Evolutionary conservation across 2,888 invertebrate genomes (phyloP).

Genomic region (Hecatera dysodea): DNA sequence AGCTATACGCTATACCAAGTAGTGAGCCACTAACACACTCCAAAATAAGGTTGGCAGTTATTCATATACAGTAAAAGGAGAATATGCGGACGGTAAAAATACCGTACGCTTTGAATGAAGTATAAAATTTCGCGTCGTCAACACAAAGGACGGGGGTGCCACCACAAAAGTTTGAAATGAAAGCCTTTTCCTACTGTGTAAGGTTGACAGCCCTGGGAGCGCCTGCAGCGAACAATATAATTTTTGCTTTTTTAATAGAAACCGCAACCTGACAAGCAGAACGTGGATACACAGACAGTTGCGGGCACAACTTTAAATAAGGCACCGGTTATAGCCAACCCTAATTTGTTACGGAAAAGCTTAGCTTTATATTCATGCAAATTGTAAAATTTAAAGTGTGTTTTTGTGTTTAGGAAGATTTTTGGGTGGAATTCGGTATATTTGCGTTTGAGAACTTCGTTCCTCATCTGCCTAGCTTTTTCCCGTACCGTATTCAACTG

Average conservation of each 20-base stretch:
- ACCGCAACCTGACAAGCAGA: slow-evolving; percentile 70
- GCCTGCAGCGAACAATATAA: slow-evolving; percentile 73
- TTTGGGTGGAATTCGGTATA: slow-evolving; percentile 12
- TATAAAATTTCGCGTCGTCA: slow-evolving; percentile 72
- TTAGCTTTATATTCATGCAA: slow-evolving; percentile 53
- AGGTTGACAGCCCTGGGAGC: slow-evolving; percentile 72
- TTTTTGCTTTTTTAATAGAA: slow-evolving; percentile 77
- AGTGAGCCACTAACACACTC: slow-evolving; percentile 61
- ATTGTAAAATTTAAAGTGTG: slow-evolving; percentile 51
- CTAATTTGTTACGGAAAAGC: slow-evolving; percentile 64
- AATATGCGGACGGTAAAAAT: slow-evolving; percentile 64
- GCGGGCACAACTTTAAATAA: slow-evolving; percentile 67
- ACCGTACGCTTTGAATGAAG: slow-evolving; percentile 68
- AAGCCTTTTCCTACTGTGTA: slow-evolving; percentile 67
- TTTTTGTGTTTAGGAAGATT: slow-evolving; percentile 45
- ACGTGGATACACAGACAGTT: slow-evolving; percentile 68
- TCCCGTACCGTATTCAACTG: too few species aligned
- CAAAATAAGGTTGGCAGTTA: slow-evolving; percentile 66
- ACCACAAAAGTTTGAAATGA: slow-evolving; percentile 73
- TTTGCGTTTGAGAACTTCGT: slow-evolving; percentile 12
- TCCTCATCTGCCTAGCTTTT: too few species aligned
- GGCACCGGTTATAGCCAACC: slow-evolving; percentile 62
- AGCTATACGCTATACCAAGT: slow-evolving; percentile 36
- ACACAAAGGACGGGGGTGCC: slow-evolving; percentile 71
- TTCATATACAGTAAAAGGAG: slow-evolving; percentile 57